These are phyloP conservation scores for Phrynosoma blainvillii DNA, from an alignment of 2,113 vertebrate genomes.

Conservation along the genomic window DNA sequence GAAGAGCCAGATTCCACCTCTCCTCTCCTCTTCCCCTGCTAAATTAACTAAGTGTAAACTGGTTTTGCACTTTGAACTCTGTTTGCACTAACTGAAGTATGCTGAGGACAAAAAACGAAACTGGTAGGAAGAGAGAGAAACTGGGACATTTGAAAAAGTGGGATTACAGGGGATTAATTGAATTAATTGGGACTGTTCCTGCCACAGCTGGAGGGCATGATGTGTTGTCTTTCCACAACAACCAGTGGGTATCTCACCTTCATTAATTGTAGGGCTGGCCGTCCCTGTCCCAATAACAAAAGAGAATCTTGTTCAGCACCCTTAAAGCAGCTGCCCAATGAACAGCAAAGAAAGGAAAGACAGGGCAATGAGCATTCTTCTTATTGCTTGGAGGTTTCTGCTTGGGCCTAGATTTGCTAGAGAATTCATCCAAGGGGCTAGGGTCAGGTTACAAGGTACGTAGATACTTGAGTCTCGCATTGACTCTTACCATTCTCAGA, in stretches of 20 bases:
- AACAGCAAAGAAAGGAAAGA: not conserved
- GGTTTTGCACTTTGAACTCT: too few species aligned
- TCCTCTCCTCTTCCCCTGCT: too few species aligned
- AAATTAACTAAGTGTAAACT: too few species aligned
- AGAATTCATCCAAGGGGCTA: not conserved
- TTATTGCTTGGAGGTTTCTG: not conserved
- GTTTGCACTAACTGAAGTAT: too few species aligned
- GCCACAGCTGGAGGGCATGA: too few species aligned
- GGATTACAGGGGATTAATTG: too few species aligned
- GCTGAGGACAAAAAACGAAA: too few species aligned
- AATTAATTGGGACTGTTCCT: too few species aligned
- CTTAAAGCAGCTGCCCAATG: too few species aligned
- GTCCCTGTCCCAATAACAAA: not conserved
- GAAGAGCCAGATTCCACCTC: too few species aligned
- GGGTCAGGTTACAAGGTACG: fast-evolving
- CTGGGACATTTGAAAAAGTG: too few species aligned
- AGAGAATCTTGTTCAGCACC: not conserved
- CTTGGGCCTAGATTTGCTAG: not conserved
- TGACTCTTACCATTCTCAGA: slow-evolving; percentile 81
- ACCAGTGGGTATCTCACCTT: not conserved
- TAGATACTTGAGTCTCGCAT: fast-evolving
- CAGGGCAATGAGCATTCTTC: not conserved
- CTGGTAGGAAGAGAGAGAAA: too few species aligned
- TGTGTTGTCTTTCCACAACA: not conserved
- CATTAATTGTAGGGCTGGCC: not conserved